Base-by-base conservation (phyloP, 2,797 vertebrate species). In the Strix occidentalis region DNA sequence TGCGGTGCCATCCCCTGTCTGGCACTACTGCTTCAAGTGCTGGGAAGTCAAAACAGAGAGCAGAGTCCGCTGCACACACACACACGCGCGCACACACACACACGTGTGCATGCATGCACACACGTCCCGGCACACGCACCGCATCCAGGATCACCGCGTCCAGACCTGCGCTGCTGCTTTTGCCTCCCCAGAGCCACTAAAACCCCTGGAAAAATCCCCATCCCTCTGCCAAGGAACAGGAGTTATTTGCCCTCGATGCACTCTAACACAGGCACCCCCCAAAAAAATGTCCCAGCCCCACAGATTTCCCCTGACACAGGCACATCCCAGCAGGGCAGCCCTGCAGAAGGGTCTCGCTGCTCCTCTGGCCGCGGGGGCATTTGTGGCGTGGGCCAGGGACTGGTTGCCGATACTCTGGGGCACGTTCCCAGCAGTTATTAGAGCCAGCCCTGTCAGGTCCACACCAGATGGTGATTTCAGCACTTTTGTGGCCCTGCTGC, bases 141-240 rank as follows among this genome's bases (percentile, higher is more conserved):
- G 0, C 31, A 20, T 4, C 51, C 61, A 60, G 63, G 53, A 95
- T 66, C 53, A 58, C 69, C 35, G 3, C 1, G 3, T 20, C 61
- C 39, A 80, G 65, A 81, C 31, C 57, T 11, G 29, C 0, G 1
- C 60, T 71, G 50, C 77, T 84, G 51, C 60, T 60, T 18, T 11
- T 0, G 0, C n/a, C 16, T 15, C 17, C n/a, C 45, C 24, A 69
- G n/a, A 71, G 39, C 41, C 4, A 1, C n/a, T 13, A 24, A 56
- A 69, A 9, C 13, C 41, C 35, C 37, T 11, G 33, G 6, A 70
- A 75, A 86, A 60, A 45, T 45, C 5, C 6, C 11, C 50, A 64
- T 16, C 21, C 53, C 50, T 2, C 0, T 8, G 10, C 39, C 70
- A 85, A 20, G n/a, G 43, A 79, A 69, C 2, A 26, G 68, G 28